Evolutionary conservation across 2,888 invertebrate species (phyloP), one percentile per base, ranked within the genome.

Genomic region (Melieria crassipennis): DNA sequence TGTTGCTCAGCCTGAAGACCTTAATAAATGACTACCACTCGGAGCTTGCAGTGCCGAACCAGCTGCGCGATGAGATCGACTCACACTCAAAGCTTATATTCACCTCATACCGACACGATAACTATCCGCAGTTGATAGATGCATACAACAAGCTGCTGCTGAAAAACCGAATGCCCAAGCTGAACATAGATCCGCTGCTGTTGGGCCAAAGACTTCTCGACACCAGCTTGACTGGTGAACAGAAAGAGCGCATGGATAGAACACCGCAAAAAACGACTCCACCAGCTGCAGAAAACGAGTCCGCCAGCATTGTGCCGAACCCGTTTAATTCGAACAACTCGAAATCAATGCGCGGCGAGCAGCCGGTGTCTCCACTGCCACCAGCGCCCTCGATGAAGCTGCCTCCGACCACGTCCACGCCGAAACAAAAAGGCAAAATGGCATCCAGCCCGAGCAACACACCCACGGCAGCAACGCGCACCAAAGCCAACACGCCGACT

Each of bases 11-110:
- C 61, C 73, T 82, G 47, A 80, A 78, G 50, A 77, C 70, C 4
- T 75, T 86, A 2, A 70, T 84, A 0, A 78, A 79, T 13, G 77
- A 83, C 7, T 79, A 75, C 60, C 75, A 80, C 7, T 72, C 73
- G 0, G 79, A 80, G 4, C 85, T 84, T 13, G 84, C 84, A 70
- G 85, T 90, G 71, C 77, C 88, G 0, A 69, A 78, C 0, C 80
- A 86, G 7, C 43, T 89, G 45, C 88, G 90, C 3, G 84, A 86
- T 16, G 87, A 89, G 78, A 89, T 91, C 48, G 88, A 88, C 48
- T 80, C 87, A 65, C 89, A 89, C 78, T 90, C 88, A 79, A 86
- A 87, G 64, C 80, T 85, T 62, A 88, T 91, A 77, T 91, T 91
- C 76, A 87, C 89, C 0, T 79, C 89, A 1, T 76, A 79, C 73